Percentiles rank a stretch among this genome's conserved stretches.
phyloP scores from a whole-genome alignment of 2,797 vertebrate genomes.

The Hipposideros larvatus region DNA sequence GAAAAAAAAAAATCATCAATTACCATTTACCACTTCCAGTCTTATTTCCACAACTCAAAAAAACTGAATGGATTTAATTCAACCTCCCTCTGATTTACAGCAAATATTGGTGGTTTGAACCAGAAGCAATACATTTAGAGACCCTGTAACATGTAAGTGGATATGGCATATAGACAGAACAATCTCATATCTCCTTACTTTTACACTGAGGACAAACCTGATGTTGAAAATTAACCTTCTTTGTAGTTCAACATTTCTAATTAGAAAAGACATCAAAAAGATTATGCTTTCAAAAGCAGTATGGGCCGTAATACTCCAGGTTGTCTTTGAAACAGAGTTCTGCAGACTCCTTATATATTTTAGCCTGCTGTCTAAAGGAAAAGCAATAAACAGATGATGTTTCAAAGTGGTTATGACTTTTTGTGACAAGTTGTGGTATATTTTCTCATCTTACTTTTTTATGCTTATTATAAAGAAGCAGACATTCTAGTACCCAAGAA shows the following conservation, averaged over 20 bases:
- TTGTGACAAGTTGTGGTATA: constrained; percentile 18
- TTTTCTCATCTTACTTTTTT: constrained; percentile 64
- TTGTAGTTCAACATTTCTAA: constrained; percentile 75
- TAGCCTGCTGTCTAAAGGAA: constrained; percentile 58
- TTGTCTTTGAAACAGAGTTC: constrained; percentile 53
- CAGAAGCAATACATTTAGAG: constrained; percentile 1
- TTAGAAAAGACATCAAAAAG: constrained; percentile 75
- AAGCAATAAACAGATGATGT: constrained; percentile 51
- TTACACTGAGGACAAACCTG: constrained; percentile 57
- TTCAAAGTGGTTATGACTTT: constrained; percentile 63
- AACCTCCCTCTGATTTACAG: constrained; percentile 48
- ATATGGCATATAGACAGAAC: not conserved
- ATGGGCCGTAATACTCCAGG: not conserved
- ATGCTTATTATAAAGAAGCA: constrained; percentile 60
- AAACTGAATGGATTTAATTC: constrained; percentile 26
- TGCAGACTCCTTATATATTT: constrained; percentile 29
- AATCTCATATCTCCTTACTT: constrained; percentile 44
- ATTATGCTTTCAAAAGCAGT: constrained; percentile 60
- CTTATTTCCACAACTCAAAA: constrained; percentile 6
- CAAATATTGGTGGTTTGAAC: constrained; percentile 32
- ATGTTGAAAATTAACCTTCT: constrained; percentile 75
- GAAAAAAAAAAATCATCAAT: not conserved
- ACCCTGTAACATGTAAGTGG: not conserved
- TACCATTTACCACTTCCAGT: not conserved
- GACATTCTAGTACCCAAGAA: not conserved